Conservation (phyloP, 2,113 vertebrate species). For the Helogale parvula region DNA sequence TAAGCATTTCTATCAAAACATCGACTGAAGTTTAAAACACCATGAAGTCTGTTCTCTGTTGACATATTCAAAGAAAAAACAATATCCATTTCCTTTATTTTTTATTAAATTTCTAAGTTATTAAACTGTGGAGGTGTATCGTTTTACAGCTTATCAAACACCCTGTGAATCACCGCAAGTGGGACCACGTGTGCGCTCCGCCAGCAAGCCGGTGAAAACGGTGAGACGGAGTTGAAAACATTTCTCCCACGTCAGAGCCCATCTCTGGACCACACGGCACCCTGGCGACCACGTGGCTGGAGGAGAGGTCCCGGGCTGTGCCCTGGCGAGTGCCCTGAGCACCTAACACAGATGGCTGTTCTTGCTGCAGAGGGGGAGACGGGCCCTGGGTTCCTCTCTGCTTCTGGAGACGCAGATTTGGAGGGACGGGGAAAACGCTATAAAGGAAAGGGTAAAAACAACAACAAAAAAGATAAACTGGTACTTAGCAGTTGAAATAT, state of each 20-base stretch:
- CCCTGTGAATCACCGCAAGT: conserved; percentile 61
- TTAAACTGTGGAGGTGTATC: conserved; percentile 72
- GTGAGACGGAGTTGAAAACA: conserved; percentile 73
- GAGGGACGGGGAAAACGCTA: background rate
- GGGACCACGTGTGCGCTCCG: background rate
- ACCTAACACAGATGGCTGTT: background rate
- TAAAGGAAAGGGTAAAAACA: background rate
- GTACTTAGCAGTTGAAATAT: background rate
- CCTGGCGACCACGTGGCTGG: conserved; percentile 36
- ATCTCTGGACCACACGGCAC: background rate
- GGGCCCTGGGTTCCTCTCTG: background rate
- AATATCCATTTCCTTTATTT: conserved; percentile 81
- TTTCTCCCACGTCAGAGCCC: conserved; percentile 54
- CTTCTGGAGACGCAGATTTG: background rate
- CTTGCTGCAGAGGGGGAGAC: background rate
- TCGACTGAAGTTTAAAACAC: conserved; percentile 67
- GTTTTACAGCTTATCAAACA: conserved; percentile 82
- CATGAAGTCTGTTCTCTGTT: conserved; percentile 72
- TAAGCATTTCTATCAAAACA: conserved; percentile 78
- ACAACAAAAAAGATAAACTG: background rate
- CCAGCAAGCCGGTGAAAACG: conserved; percentile 59
- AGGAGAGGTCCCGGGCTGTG: background rate
- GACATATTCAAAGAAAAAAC: conserved; percentile 80
- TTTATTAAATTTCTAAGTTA: conserved; percentile 85
- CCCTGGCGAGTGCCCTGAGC: background rate